Conservation (phyloP, 2,888 invertebrate genomes). For the Eupithecia tripunctaria region DNA sequence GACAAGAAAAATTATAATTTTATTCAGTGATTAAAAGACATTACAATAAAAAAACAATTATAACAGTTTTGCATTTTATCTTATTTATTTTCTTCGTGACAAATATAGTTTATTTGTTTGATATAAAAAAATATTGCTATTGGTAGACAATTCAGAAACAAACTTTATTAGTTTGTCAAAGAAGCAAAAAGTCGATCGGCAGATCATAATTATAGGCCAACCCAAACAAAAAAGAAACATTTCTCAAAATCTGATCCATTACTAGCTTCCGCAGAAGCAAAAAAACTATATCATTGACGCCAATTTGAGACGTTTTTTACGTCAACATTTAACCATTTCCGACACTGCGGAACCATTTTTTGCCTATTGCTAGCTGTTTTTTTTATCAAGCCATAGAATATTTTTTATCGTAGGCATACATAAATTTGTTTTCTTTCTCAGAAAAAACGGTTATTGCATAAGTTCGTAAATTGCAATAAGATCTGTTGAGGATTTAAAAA, state of each 20-base stretch:
- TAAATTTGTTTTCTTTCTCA: background rate
- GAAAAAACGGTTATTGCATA: too few species aligned
- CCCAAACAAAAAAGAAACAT: slow-evolving; percentile 23
- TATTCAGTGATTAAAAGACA: background rate
- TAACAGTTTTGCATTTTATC: background rate
- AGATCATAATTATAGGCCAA: slow-evolving; percentile 24
- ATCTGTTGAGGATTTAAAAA: too few species aligned
- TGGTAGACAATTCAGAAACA: background rate
- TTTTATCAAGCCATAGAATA: background rate
- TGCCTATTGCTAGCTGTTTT: background rate
- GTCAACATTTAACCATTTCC: slow-evolving; percentile 42
- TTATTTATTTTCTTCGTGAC: background rate
- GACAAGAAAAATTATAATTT: background rate
- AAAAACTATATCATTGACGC: slow-evolving; percentile 37
- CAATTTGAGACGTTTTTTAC: slow-evolving; percentile 33
- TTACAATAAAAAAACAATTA: background rate
- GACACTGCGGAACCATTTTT: slow-evolving; percentile 37
- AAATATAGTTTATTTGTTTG: too few species aligned
- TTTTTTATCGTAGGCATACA: background rate
- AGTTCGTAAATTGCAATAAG: too few species aligned
- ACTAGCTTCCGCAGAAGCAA: slow-evolving; percentile 41
- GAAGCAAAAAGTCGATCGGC: slow-evolving; percentile 3
- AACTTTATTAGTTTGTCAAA: background rate
- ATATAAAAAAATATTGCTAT: background rate
- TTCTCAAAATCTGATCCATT: slow-evolving; percentile 29